phyloP scores from a whole-genome alignment of 2,888 invertebrate species.

The Drosophila histrio region DNA sequence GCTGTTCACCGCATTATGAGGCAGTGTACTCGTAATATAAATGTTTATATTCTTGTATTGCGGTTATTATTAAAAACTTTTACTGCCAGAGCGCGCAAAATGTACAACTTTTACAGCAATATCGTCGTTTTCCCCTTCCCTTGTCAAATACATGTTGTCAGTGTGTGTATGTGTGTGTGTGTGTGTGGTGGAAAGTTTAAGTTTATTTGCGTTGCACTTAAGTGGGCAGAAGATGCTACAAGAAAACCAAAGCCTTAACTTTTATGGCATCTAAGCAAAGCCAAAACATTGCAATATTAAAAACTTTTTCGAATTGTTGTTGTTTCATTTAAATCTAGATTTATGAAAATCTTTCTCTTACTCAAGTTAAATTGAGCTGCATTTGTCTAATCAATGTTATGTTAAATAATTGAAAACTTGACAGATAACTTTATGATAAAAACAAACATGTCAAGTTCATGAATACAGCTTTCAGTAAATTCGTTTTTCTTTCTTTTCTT shows the following conservation, averaged over 20 bases:
- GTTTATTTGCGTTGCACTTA: slow-evolving; percentile 75
- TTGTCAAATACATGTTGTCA: slow-evolving; percentile 2
- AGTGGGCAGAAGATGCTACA: slow-evolving; percentile 40
- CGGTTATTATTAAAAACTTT: slow-evolving; percentile 80
- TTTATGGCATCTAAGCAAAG: slow-evolving; percentile 66
- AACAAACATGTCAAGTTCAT: slow-evolving; percentile 1
- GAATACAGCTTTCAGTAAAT: neutral
- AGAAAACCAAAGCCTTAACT: slow-evolving; percentile 35
- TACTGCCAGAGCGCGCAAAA: slow-evolving; percentile 67
- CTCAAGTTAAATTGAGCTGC: slow-evolving; percentile 7
- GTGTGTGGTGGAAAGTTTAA: slow-evolving; percentile 39
- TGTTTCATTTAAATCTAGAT: slow-evolving; percentile 61
- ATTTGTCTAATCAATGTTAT: slow-evolving; percentile 3
- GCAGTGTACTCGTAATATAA: slow-evolving; percentile 72
- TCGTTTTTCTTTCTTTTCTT: neutral
- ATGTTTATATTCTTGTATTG: slow-evolving; percentile 80
- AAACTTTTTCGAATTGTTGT: slow-evolving; percentile 57
- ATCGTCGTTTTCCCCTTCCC: slow-evolving; percentile 36
- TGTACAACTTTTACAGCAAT: slow-evolving; percentile 69
- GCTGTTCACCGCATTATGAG: slow-evolving; percentile 66
- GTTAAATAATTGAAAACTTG: slow-evolving; percentile 1
- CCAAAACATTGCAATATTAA: slow-evolving; percentile 70
- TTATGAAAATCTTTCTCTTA: slow-evolving; percentile 44
- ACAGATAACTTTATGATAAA: neutral
- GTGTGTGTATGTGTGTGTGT: slow-evolving; percentile 9